Evolutionary conservation across 2,797 vertebrate species (phyloP).

Genomic region (Bradypus variegatus): DNA sequence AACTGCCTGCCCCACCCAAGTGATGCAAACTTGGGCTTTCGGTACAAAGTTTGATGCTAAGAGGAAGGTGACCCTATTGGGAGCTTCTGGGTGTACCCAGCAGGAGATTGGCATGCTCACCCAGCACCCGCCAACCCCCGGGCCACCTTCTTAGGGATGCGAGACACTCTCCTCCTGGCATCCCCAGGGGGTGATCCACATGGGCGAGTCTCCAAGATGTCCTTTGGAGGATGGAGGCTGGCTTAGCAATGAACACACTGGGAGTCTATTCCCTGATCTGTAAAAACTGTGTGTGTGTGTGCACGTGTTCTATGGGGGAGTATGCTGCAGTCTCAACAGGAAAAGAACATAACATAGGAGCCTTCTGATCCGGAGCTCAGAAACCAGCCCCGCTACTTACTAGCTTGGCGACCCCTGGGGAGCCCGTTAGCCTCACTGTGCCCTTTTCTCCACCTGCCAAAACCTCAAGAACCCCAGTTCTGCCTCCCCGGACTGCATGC

Average conservation of each 20-base stretch:
- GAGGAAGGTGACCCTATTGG: neutral
- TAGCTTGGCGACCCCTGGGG: no score
- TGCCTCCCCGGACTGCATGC: neutral
- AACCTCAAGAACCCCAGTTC: neutral
- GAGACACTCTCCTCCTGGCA: neutral
- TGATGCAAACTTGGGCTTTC: neutral
- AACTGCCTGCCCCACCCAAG: neutral
- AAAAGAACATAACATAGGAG: neutral
- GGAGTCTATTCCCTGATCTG: neutral
- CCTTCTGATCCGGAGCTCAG: neutral
- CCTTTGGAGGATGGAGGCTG: neutral
- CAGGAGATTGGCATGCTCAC: neutral
- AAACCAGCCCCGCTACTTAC: neutral
- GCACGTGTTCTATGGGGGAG: neutral
- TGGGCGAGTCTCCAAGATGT: neutral
- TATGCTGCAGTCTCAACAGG: neutral
- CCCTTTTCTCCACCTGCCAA: neutral
- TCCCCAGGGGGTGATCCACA: neutral
- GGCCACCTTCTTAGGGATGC: neutral
- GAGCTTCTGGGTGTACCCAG: no score
- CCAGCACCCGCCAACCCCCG: neutral
- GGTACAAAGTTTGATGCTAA: neutral
- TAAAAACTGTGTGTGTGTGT: neutral
- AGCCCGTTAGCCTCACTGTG: neutral
- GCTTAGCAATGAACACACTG: neutral